Conservation (phyloP, 2,797 vertebrate genomes). For the Leucoraja ocellata region DNA sequence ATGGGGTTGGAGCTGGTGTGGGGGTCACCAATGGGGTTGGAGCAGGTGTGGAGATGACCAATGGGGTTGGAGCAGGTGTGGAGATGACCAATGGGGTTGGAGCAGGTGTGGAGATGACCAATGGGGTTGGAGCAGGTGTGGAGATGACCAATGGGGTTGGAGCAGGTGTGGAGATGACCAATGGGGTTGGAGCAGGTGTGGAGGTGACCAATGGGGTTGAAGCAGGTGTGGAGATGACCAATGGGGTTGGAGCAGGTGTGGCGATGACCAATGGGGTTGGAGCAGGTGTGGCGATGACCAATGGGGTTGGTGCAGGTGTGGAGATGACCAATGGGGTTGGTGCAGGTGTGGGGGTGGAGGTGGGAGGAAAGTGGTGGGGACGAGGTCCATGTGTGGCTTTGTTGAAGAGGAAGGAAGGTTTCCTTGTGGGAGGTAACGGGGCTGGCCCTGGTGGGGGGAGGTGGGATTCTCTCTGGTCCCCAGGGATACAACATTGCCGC, state of each 20-base stretch:
- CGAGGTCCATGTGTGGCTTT: neutral
- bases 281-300: neutral
- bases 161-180: neutral
- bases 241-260: neutral
- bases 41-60: neutral
- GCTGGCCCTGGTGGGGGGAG: neutral
- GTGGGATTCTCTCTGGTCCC: neutral
- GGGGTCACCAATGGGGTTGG: neutral
- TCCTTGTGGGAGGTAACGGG: neutral
- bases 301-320: too few relatives aligned
- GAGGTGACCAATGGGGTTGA: neutral
- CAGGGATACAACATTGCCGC: too few relatives aligned
- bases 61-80: neutral
- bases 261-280: neutral
- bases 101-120: neutral
- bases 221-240: neutral
- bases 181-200: too few relatives aligned
- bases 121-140: neutral
- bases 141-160: neutral
- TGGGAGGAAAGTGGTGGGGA: neutral
- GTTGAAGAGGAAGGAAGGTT: slow-evolving; percentile 7
- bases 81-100: neutral
- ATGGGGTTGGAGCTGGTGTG: neutral
- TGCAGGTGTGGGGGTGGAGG: too few relatives aligned
- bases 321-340: neutral